These are phyloP conservation scores for Cacajao melanocephalus DNA, from an alignment of 2,797 vertebrate genomes.

Conservation along the genomic window DNA sequence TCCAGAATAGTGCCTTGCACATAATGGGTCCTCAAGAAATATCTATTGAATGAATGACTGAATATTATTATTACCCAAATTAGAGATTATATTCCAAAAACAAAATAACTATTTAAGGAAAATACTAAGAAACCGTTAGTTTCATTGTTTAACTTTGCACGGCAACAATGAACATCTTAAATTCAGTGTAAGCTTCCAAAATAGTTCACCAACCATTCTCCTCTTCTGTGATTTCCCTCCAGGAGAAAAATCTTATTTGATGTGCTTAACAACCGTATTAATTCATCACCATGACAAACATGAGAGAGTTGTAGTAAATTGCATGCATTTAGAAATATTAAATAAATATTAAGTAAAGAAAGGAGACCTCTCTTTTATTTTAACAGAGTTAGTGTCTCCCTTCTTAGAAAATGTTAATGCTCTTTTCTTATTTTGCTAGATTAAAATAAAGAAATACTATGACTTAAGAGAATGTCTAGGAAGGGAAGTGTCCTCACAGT, in stretches of 20 bases:
- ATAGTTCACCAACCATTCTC: slow-evolving; percentile 1
- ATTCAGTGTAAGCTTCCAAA: not conserved
- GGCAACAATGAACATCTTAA: not conserved
- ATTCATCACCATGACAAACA: slow-evolving; percentile 16
- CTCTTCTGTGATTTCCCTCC: slow-evolving; percentile 43
- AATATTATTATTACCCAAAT: not conserved
- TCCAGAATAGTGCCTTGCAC: not conserved
- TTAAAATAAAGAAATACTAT: not conserved
- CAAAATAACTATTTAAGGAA: not conserved
- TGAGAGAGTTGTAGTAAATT: slow-evolving; percentile 16
- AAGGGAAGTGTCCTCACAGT: not conserved
- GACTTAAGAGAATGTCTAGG: not conserved
- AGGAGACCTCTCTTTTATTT: not conserved
- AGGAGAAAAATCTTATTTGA: slow-evolving; percentile 43
- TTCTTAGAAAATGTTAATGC: not conserved
- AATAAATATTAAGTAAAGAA: slow-evolving; percentile 29
- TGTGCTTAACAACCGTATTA: not conserved
- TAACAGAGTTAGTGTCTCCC: not conserved
- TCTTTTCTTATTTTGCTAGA: not conserved
- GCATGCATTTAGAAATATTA: not conserved
- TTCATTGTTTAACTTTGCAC: not conserved
- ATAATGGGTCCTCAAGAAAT: not conserved
- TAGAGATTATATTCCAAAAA: not conserved
- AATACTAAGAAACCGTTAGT: not conserved
- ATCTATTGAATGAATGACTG: not conserved